Conservation (phyloP, 2,113 vertebrate genomes). For the Salvator merianae region DNA sequence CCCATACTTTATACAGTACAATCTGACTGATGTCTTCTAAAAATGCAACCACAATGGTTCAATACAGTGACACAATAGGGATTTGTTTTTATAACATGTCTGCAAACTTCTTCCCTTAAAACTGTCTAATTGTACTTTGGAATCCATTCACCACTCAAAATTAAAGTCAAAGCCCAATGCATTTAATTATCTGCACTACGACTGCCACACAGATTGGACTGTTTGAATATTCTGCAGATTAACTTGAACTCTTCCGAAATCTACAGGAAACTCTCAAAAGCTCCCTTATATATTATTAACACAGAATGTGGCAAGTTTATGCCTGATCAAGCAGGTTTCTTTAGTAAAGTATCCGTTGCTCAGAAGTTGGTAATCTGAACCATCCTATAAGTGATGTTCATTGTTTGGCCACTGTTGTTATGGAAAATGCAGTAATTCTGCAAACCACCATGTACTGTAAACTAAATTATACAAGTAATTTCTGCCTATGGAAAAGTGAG, state of each 20-base stretch:
- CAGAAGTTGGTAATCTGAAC: not conserved
- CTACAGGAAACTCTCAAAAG: conserved; percentile 32
- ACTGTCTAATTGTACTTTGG: not conserved
- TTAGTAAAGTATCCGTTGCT: not conserved
- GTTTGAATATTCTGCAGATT: conserved; percentile 21
- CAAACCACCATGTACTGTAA: too few relatives aligned
- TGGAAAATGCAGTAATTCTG: too few relatives aligned
- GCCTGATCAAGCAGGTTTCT: not conserved
- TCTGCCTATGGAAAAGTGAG: too few relatives aligned
- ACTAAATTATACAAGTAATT: too few relatives aligned
- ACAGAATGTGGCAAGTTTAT: not conserved
- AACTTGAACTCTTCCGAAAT: not conserved
- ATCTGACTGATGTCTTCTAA: conserved; percentile 12
- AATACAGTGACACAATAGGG: too few relatives aligned
- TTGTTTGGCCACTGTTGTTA: not conserved
- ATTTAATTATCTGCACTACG: not conserved
- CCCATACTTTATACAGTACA: not conserved
- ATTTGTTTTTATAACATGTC: not conserved
- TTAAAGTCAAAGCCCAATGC: too few relatives aligned
- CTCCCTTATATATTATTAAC: conserved; percentile 1
- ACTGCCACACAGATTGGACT: not conserved
- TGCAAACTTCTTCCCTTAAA: not conserved
- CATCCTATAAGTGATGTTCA: not conserved
- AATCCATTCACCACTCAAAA: not conserved
- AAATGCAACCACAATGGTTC: conserved; percentile 18